Base-by-base conservation (phyloP, 2,113 vertebrate species). In the Shinisaurus crocodilurus region DNA sequence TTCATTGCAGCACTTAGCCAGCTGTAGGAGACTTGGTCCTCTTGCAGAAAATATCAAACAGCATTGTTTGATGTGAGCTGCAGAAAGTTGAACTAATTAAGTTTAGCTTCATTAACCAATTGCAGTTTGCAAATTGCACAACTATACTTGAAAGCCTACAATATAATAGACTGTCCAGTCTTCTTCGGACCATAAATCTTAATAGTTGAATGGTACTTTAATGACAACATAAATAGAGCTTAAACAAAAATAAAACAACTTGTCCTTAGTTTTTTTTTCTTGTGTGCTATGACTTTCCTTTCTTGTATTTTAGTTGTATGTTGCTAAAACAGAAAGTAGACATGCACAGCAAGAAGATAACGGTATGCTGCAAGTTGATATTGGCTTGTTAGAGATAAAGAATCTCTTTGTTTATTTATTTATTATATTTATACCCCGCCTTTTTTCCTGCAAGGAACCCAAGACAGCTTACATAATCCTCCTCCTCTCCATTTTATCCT, bases 21-120 rank as follows among this genome's bases (percentile, higher is more conserved):
- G 96, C 96, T 96, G 95, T 91, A 95, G 95, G 96, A 96, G 80
- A 90, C 96, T 84, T 79, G 93, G 89, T 91, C 90, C 90, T 94
- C 93, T 48, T 84, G 67, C 94, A 94, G 96, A 97, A 96, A 90
- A 93, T 97, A 97, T 97, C 96, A 96, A 97, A 97, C 95, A 92
- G 86, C 90, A 92, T 92, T 54, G 86, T 96, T 96, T 96, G 95
- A 94, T 96, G 96, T 95, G 93, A 95, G 96, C 96, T 77, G 57
- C 82, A 88, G 95, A 94, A 97, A 96, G 92, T 90, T 76, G 76
- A 93, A 80, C 96, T 97, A 97, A 97, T 97, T 97, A 97, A 97
- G 95, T 97, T 96, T 94, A 96, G 93, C 96, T 96, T 97, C 95
- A 91, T 97, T 97, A 97, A 96, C 96, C 96, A 96, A 96, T 96